Base-by-base conservation (phyloP, 2,888 invertebrate genomes). In the Atrina japonica region DNA sequence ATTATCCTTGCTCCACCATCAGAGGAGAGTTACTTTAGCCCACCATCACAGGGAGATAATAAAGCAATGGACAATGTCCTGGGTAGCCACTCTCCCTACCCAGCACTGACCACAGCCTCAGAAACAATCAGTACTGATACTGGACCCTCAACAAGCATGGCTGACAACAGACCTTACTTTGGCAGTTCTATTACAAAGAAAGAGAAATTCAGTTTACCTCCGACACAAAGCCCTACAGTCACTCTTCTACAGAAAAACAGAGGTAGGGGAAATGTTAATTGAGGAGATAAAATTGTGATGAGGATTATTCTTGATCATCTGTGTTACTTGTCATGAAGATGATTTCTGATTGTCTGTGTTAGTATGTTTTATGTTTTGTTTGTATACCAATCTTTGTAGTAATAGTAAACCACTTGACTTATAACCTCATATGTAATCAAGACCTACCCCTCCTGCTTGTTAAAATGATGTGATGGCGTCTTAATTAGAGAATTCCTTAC, bases 161-260 rank as follows among this genome's bases (percentile, higher is more conserved):
- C 61, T 29, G 56, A 56, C 9, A 35, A 40, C 23, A 27, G 25
- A n/a, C 56, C 35, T 40, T 56, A 56, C 40, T 30, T 55, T 16
- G 53, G 53, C 23, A 27, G 53, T 53, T 21, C 30, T 18, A 21
- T 30, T 16, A 41, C 7, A 18, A 18, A 60, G n/a, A 80, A 76
- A 66, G 82, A 84, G 63, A 84, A 85, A 35, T 78, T 77, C 18
- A 79, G 76, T 59, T 27, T 96, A 81, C 96, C 96, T 2, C 93
- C 93, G 83, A 95, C 95, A 1, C 96, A 96, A 91, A 96, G 95
- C 91, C 96, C 96, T 0, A 96, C 96, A 6, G 95, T 96, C 82
- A 96, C 96, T 0, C 92, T 96, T 47, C 92, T 96, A 72, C 96
- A 96, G 91, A 96, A 96, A 91, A 95, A 95, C 67, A 93, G 96